Evolutionary conservation across 2,113 vertebrate species (phyloP), one percentile per base, ranked within the genome.

Genomic region (Callopanchax toddi): DNA sequence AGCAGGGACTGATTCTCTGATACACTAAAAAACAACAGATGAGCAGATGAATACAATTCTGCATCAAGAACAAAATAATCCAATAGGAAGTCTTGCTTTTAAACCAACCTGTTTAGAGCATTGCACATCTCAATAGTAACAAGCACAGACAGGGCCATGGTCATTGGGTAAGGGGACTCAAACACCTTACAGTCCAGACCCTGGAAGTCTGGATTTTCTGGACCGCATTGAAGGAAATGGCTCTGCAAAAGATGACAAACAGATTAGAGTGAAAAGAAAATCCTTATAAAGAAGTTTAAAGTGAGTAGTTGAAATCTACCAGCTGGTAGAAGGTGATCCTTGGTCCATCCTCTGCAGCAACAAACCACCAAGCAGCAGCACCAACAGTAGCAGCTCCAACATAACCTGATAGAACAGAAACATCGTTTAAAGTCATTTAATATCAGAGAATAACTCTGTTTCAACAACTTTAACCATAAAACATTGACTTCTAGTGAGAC

Each of bases 51-150:
- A 11, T 48, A 15, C 13, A 13, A 23, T 6, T 20, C 5, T 21
- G 21, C 11, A 17, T 11, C 5, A 57, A 26, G 22, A 25, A 15
- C 21, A 9, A 4, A 2, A 37, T 4, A 23, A 39, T 5, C 13
- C 3, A 40, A 26, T 5, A 8, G 23, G 17, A 51, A 32, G 16
- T 4, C 9, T 34, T 57, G 46, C 40, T 34, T n/a, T n/a, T 13
- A 62, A 57, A 91, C 92, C 26, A 52, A 98, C 97, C 97, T 99
- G 94, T 99, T 99, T 37, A 99, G 95, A 52, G 97, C 97, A 7
- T 99, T 99, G 89, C 97, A 99, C 97, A 99, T 99, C 93, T 99
- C 97, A 49, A 99, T 99, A 76, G 97, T 99, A 70, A 99, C 97
- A 44, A 99, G 91, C 32, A 99, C 97, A 60, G 97, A 99, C 3